phyloP scores from a whole-genome alignment of 2,888 invertebrate genomes.

The Papilio gigon region DNA sequence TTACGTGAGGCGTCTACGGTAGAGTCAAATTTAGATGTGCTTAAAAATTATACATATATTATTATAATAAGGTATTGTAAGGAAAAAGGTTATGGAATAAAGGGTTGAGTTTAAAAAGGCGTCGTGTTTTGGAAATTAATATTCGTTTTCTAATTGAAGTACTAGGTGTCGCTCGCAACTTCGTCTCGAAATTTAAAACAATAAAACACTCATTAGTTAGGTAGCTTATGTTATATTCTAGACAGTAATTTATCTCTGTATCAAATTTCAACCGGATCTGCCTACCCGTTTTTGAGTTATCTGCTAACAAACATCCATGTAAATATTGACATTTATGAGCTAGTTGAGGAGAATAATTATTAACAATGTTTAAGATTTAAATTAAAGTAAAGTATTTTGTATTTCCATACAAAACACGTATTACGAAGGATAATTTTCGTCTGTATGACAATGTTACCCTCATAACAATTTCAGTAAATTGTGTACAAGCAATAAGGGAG shows the following conservation, averaged over 20 bases:
- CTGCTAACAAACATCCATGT: too few relatives aligned
- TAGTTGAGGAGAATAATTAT: too few relatives aligned
- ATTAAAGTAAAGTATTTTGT: too few relatives aligned
- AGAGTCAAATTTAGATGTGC: not conserved
- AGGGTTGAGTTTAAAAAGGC: too few relatives aligned
- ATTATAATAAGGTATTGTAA: not conserved
- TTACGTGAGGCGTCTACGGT: constrained; percentile 3
- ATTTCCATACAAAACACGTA: not conserved
- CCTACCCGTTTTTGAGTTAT: too few relatives aligned
- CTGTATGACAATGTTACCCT: constrained; percentile 4
- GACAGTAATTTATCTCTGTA: too few relatives aligned
- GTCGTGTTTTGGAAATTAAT: not conserved
- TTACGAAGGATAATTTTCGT: not conserved
- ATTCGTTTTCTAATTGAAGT: not conserved
- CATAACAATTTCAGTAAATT: constrained; percentile 27
- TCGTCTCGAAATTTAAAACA: too few relatives aligned
- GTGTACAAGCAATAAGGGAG: constrained; percentile 30
- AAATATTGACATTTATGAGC: too few relatives aligned
- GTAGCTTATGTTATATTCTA: too few relatives aligned
- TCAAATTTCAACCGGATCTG: too few relatives aligned
- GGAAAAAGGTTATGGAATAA: not conserved
- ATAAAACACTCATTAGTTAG: too few relatives aligned
- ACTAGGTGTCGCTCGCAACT: not conserved
- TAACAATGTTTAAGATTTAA: too few relatives aligned
- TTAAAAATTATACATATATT: not conserved